Percentiles rank a stretch among this genome's conserved stretches.
Evolutionary conservation across 2,888 invertebrate genomes (phyloP).

Genomic region (Thyatira batis): DNA sequence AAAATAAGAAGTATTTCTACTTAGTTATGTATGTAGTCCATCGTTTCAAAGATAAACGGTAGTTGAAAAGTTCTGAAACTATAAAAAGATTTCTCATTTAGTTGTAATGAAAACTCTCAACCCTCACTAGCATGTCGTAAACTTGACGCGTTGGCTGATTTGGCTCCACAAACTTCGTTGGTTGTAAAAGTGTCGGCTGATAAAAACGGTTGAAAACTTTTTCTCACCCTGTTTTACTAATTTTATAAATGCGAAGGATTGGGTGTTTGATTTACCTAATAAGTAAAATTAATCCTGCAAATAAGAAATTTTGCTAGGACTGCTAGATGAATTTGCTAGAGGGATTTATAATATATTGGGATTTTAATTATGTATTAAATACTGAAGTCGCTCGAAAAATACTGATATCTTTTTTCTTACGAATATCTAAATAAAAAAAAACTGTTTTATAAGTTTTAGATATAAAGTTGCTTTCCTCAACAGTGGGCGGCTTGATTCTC

Average conservation of each 20-base stretch:
- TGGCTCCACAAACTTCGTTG: neutral
- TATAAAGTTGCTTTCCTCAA: neutral
- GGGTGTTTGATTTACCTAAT: no score
- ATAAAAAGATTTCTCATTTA: neutral
- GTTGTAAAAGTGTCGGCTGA: neutral
- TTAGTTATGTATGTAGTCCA: neutral
- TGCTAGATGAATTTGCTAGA: no score
- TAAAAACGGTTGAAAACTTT: neutral
- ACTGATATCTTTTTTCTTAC: no score
- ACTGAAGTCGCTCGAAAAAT: no score
- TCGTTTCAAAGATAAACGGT: neutral
- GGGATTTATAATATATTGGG: no score
- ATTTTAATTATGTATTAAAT: no score
- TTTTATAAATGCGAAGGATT: no score
- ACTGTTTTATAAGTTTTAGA: no score
- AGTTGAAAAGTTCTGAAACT: neutral
- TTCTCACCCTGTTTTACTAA: neutral
- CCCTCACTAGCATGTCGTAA: neutral
- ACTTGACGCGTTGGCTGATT: neutral
- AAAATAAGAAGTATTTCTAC: neutral
- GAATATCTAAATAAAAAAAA: neutral
- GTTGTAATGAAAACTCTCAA: neutral
- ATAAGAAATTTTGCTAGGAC: no score
- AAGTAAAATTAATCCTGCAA: no score
- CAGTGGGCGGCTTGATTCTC: neutral